phyloP scores from a whole-genome alignment of 2,797 vertebrate genomes.

The Sebastes diaconus region DNA sequence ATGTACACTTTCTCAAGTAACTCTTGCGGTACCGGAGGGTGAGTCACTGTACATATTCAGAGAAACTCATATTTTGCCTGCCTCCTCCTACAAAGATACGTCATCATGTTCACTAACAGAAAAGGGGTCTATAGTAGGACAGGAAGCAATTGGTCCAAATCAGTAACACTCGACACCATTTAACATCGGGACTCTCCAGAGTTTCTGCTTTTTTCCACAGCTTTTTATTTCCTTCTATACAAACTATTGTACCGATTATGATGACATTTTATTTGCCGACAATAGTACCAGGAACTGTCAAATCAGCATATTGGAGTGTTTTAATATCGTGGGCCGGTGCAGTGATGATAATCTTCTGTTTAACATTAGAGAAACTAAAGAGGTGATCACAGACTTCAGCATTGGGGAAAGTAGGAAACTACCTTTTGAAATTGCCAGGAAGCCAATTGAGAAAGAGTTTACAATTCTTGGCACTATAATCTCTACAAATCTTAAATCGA shows the following conservation, averaged over 20 bases:
- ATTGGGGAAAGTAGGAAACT: no score
- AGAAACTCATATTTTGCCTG: background rate
- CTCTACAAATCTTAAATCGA: no score
- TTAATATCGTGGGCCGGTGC: background rate
- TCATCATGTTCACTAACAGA: no score
- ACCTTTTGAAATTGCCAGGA: no score
- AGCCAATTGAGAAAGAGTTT: no score
- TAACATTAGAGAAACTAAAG: background rate
- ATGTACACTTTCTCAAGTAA: background rate
- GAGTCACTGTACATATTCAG: no score
- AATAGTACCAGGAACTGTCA: background rate
- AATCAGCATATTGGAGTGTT: background rate
- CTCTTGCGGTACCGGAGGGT: no score
- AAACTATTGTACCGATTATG: background rate
- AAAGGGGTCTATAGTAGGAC: background rate
- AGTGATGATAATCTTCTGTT: background rate
- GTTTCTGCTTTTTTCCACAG: background rate
- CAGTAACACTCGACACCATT: background rate
- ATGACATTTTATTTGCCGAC: background rate
- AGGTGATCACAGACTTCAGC: no score
- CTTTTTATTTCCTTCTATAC: background rate
- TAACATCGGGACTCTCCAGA: no score
- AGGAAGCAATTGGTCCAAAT: background rate
- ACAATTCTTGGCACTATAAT: no score
- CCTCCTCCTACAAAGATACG: background rate